Evolutionary conservation across 2,888 invertebrate species (phyloP), one percentile per base, ranked within the genome.

Genomic region (Molorchus minor): DNA sequence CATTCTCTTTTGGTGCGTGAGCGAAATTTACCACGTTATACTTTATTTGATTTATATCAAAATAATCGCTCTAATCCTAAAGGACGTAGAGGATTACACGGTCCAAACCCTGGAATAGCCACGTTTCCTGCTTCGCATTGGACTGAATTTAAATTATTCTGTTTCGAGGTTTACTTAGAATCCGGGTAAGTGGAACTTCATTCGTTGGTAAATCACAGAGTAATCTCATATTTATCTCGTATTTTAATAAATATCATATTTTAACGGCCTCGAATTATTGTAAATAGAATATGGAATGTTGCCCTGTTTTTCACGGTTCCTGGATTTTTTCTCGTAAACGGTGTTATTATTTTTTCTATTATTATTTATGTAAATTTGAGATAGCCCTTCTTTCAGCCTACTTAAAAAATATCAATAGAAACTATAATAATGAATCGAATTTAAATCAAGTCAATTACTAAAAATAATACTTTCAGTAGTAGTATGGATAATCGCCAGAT

Each of bases 51-150:
- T 49, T 49, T 49, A 49, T 49, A 38, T 25, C 10, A 15, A 38
- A 49, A 38, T 49, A 49, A 49, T 49, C 38, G 21, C 15, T 49
- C 25, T 49, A 38, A 38, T 49, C 49, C 49, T 38, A 16, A 15
- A 21, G 49, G 49, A 49, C 36, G 49, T 17, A 20, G 38, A 38
- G 38, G 38, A 49, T 49, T 49, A 25, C 35, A 10, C 5, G 49
- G 1, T 25, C 13, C 21, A 8, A 25, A 20, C 15, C n/a, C 38
- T 15, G 12, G 25, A 38, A 25, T 16, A n/a, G 29, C 1, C 21
- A 20, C 19, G 13, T 38, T 21, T 25, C 5, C 25, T 3, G 15
- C 13, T 38, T 25, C 20, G 36, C n/a, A 25, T 38, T 38, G 10
- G 15, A 15, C n/a, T 25, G 12, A 43, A 13, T 43, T 25, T 43